Conservation (phyloP, 2,888 invertebrate species). For the Leptothorax acervorum region DNA sequence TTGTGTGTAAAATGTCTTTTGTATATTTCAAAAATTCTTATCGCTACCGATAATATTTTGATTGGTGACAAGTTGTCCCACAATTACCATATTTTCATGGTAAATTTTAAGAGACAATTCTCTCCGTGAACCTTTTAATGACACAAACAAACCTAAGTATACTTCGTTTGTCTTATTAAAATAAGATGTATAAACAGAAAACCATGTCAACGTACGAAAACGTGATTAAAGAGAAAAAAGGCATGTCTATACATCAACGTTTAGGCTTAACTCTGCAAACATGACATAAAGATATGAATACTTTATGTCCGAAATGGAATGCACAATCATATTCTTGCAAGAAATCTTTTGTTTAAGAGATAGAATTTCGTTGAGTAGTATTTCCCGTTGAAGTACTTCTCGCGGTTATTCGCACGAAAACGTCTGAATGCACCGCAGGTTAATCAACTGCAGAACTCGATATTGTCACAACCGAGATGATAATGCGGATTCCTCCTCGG, state of each 20-base stretch:
- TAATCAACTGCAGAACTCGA: constrained; percentile 47
- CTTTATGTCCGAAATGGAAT: neutral
- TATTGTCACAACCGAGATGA: constrained; percentile 33
- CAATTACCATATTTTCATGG: too few relatives aligned
- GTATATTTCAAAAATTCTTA: too few relatives aligned
- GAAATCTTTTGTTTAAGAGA: neutral
- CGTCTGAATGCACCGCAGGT: constrained; percentile 25
- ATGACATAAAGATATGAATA: neutral
- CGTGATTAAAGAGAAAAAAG: neutral
- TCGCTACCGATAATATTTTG: too few relatives aligned
- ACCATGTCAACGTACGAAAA: neutral
- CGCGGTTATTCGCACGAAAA: neutral
- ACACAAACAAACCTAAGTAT: too few relatives aligned
- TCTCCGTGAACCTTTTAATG: too few relatives aligned
- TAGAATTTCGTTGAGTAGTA: neutral
- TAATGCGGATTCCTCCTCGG: constrained; percentile 4
- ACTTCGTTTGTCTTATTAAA: neutral
- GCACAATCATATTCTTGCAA: too few relatives aligned
- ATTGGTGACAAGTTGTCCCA: too few relatives aligned
- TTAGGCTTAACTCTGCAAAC: neutral
- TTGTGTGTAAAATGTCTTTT: too few relatives aligned
- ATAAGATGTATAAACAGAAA: neutral
- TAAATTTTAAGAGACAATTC: too few relatives aligned
- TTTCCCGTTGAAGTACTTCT: neutral
- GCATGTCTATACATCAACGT: neutral